These are phyloP conservation scores for Hofmannophila pseudospretella DNA, from an alignment of 2,888 invertebrate genomes.

Conservation along the genomic window DNA sequence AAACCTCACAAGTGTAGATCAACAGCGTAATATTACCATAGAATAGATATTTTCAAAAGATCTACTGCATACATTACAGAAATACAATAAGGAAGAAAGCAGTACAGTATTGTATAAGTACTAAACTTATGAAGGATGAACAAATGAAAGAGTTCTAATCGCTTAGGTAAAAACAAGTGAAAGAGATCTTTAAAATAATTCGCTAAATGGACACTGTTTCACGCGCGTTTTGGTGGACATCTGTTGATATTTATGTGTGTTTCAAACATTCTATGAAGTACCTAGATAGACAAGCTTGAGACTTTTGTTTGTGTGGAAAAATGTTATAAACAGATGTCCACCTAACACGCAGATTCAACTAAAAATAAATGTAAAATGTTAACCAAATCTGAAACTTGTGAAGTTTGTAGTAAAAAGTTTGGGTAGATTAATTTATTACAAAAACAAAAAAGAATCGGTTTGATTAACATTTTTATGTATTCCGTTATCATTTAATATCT, in stretches of 20 bases:
- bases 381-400: conserved; percentile 38
- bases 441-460: conserved; percentile 23
- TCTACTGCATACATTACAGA: neutral
- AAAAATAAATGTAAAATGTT: conserved; percentile 39
- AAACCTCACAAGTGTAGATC: conserved; percentile 15
- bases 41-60: neutral
- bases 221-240: conserved; percentile 12
- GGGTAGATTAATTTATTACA: conserved; percentile 5
- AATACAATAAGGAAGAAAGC: neutral
- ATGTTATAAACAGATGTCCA: conserved; percentile 27
- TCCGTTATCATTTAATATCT: conserved; percentile 41
- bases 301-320: no score
- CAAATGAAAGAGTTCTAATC: conserved; percentile 1
- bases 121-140: neutral
- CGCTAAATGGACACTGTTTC: conserved; percentile 42
- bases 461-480: conserved; percentile 38
- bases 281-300: no score
- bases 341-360: conserved; percentile 42
- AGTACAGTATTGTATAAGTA: neutral
- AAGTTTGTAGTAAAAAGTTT: conserved; percentile 8
- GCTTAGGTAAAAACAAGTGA: conserved; percentile 21
- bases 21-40: neutral
- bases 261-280: no score
- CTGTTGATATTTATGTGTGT: conserved; percentile 1
- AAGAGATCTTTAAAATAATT: conserved; percentile 61